phyloP scores from a whole-genome alignment of 1,140 invertebrate genomes.

The Hormaphis cornu region DNA sequence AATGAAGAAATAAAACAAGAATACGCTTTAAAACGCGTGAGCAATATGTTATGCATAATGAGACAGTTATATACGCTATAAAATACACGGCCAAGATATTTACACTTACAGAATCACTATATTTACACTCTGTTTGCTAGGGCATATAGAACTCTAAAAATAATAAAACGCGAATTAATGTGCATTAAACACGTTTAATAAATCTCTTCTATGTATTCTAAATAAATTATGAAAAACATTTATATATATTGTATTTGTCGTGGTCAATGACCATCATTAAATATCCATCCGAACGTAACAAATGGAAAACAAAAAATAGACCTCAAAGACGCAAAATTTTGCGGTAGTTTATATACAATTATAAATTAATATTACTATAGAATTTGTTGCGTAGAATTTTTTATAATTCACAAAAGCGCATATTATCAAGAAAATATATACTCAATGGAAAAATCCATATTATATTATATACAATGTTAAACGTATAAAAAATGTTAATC shows the following conservation, averaged over 20 bases:
- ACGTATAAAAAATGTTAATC: no score
- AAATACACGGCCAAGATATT: not conserved
- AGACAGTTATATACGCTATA: slow-evolving; percentile 7
- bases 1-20: not conserved
- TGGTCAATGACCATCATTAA: not conserved
- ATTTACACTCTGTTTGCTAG: not conserved
- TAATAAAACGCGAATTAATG: not conserved
- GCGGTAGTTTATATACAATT: no score
- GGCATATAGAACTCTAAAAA: not conserved
- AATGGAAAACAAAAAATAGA: not conserved
- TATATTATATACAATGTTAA: no score
- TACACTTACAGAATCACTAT: not conserved
- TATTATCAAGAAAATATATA: no score
- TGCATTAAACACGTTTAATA: not conserved
- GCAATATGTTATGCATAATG: not conserved
- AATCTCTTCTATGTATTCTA: slow-evolving; percentile 1
- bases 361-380: no score
- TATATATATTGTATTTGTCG: not conserved
- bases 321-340: no score
- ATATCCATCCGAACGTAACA: not conserved
- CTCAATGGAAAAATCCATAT: no score
- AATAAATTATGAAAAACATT: not conserved
- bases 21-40: not conserved
- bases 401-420: no score
- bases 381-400: no score